These are phyloP conservation scores for Timema cristinae DNA, from an alignment of 2,888 invertebrate species.

Conservation along the genomic window DNA sequence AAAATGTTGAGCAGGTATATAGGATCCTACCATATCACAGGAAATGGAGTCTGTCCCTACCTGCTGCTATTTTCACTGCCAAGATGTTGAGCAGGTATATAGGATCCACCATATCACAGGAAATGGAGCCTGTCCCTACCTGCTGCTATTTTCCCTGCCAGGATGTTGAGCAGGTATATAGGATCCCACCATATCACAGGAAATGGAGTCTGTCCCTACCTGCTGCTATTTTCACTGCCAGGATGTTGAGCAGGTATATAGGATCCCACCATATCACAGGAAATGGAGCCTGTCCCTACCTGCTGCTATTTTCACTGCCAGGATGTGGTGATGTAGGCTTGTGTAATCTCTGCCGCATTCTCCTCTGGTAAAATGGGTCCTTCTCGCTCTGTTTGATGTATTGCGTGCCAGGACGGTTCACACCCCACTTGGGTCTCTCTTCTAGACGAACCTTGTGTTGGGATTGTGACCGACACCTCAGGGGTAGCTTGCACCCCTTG, in stretches of 20 bases:
- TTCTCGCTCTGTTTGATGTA: constrained; percentile 88
- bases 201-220: constrained; percentile 12
- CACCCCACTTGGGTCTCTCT: constrained; percentile 46
- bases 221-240: constrained; percentile 27
- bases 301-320: constrained; percentile 27
- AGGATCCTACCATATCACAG: too few relatives aligned
- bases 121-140: constrained; percentile 10
- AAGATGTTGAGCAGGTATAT: constrained; percentile 11
- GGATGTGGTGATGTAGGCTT: constrained; percentile 16
- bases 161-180: constrained; percentile 14
- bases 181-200: neutral
- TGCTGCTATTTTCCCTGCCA: constrained; percentile 27
- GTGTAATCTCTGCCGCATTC: constrained; percentile 39
- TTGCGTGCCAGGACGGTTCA: constrained; percentile 63
- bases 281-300: constrained; percentile 10
- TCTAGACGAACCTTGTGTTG: constrained; percentile 28
- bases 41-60: neutral
- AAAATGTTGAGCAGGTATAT: too few relatives aligned
- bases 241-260: constrained; percentile 14
- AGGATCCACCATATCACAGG: neutral
- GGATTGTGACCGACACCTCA: constrained; percentile 26
- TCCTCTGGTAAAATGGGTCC: constrained; percentile 74
- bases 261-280: neutral
- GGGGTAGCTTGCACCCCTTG: constrained; percentile 22
- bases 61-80: constrained; percentile 28